phyloP scores from a whole-genome alignment of 92 coral and sea anemone genomes.

The Bergia puertoricense region DNA sequence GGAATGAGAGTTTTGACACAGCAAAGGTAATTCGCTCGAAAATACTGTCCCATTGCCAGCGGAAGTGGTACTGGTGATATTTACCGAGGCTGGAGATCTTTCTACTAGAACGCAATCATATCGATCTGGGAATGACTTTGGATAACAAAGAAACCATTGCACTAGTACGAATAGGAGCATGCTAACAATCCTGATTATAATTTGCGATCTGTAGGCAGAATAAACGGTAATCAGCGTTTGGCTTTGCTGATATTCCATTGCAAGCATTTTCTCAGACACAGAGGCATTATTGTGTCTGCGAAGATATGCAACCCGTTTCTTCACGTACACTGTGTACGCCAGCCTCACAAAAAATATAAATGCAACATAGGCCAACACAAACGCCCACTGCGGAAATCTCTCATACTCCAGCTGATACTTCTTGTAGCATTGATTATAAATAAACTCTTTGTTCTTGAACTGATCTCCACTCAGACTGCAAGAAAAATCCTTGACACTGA shows the following conservation, averaged over 20 bases:
- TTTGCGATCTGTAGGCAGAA: conserved; percentile 7
- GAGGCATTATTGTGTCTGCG: not conserved
- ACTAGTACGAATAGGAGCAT: not conserved
- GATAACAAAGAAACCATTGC: not conserved
- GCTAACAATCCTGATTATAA: not conserved
- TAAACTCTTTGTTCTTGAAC: conserved; percentile 35
- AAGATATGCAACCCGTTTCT: conserved; percentile 1
- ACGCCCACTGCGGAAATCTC: conserved; percentile 3
- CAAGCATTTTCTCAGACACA: not conserved
- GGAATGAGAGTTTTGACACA: not conserved
- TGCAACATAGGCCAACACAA: not conserved
- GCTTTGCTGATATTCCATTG: not conserved
- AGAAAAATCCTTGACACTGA: not conserved
- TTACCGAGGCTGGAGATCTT: not conserved
- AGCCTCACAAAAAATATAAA: not conserved
- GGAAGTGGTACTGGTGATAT: not conserved
- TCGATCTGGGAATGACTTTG: not conserved
- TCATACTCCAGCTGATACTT: conserved; percentile 19
- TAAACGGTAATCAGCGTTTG: not conserved
- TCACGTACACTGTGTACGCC: not conserved
- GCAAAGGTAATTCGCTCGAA: not conserved
- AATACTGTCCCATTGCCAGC: not conserved
- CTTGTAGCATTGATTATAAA: not conserved
- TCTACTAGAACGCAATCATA: not conserved
- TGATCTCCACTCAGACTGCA: conserved; percentile 21